Percentiles rank a stretch among this genome's conserved stretches.
Evolutionary conservation across 2,888 invertebrate species (phyloP).

Genomic region (Mesochorus sp.): DNA sequence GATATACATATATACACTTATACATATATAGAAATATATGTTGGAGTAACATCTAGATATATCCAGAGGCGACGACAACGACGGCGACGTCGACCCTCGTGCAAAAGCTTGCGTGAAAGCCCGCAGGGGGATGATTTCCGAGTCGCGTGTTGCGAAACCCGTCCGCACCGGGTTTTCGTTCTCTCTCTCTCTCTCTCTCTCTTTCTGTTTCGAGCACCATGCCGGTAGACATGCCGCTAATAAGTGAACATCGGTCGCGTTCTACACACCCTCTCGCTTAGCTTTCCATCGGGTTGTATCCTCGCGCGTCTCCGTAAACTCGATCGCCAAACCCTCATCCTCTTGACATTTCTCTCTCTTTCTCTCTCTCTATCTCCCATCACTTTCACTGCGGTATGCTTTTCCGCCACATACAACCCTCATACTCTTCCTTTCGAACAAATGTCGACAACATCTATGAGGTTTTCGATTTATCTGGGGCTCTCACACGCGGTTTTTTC

Average conservation of each 20-base stretch:
- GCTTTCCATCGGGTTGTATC: constrained; percentile 66
- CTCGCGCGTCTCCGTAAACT: constrained; percentile 67
- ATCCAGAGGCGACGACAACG: constrained; percentile 46
- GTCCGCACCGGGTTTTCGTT: constrained; percentile 49
- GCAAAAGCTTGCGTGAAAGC: constrained; percentile 61
- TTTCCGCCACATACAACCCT: constrained; percentile 35
- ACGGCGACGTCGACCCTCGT: constrained; percentile 57
- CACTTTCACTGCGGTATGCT: constrained; percentile 27
- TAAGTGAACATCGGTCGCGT: constrained; percentile 81
- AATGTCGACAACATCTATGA: constrained; percentile 27
- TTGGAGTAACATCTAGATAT: constrained; percentile 40
- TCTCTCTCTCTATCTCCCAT: neutral
- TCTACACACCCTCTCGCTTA: constrained; percentile 75
- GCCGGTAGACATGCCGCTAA: constrained; percentile 81
- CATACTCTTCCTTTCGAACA: constrained; percentile 24
- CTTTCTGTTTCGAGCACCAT: constrained; percentile 72
- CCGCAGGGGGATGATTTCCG: constrained; percentile 50
- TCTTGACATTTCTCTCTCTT: constrained; percentile 35
- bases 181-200: constrained; percentile 8
- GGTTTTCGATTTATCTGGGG: neutral
- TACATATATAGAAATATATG: neutral
- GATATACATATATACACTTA: neutral
- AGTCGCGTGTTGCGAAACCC: constrained; percentile 61
- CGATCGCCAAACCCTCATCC: constrained; percentile 71
- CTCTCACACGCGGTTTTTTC: neutral